Conservation (phyloP, 2,113 vertebrate genomes). For the Lophochroa leadbeateri region DNA sequence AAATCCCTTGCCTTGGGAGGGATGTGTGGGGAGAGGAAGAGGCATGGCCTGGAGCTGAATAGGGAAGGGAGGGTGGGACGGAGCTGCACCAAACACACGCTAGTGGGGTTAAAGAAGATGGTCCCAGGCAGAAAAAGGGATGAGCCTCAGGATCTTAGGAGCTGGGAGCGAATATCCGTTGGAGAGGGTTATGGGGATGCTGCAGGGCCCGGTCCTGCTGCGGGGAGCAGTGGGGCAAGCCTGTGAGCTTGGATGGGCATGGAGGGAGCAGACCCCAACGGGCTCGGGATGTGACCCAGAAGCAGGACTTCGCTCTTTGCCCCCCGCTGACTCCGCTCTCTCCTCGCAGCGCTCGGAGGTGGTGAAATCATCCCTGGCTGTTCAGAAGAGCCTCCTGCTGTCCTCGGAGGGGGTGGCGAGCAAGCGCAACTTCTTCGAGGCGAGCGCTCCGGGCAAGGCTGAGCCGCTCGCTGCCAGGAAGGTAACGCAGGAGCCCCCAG, state of each 20-base stretch:
- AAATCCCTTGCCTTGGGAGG: not conserved
- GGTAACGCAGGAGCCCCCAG: constrained; percentile 59
- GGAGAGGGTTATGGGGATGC: not conserved
- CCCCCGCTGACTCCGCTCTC: not conserved
- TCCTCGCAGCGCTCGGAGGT: constrained; percentile 80
- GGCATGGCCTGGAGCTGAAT: not conserved
- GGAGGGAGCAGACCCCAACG: not conserved
- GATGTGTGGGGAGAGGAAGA: not conserved
- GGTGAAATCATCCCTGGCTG: constrained; percentile 56
- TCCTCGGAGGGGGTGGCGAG: constrained; percentile 84
- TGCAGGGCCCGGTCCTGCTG: not conserved
- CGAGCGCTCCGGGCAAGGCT: constrained; percentile 46
- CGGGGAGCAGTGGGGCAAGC: fast-evolving
- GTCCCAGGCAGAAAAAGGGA: not conserved
- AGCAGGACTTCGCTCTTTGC: not conserved
- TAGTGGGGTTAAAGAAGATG: not conserved
- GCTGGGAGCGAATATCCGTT: not conserved
- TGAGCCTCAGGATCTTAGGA: not conserved
- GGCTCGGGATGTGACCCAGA: fast-evolving
- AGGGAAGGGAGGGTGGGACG: not conserved
- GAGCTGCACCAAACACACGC: not conserved
- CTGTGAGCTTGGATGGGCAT: not conserved
- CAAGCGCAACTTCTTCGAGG: constrained; percentile 90
- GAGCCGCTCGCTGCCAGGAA: constrained; percentile 57
- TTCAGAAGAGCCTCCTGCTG: constrained; percentile 74